A percentile compares a stretch with the other conserved stretches of the same genome.
Evolutionary conservation across 1,140 invertebrate species (phyloP).

Genomic region (Bemisia tabaci): DNA sequence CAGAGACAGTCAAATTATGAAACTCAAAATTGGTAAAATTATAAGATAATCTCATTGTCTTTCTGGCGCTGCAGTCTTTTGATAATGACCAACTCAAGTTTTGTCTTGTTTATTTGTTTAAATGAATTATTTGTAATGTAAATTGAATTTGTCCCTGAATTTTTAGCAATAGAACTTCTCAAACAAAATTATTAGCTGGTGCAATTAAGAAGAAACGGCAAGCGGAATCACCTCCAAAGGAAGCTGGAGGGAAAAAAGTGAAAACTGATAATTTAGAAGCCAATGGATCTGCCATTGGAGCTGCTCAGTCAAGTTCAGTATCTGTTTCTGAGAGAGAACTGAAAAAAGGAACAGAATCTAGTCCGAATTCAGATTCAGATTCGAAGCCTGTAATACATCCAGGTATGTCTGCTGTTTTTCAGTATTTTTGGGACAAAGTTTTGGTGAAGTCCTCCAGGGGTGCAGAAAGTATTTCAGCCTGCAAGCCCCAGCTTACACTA

Average conservation of each 20-base stretch:
- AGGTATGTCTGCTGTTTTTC: too few relatives aligned
- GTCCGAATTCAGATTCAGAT: background rate
- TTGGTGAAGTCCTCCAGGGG: too few relatives aligned
- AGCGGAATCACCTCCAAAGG: constrained; percentile 1
- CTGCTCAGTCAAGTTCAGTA: background rate
- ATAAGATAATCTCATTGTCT: constrained; percentile 1
- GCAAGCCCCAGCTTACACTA: too few relatives aligned
- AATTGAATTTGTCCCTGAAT: too few relatives aligned
- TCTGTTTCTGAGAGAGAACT: background rate
- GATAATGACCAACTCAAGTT: background rate
- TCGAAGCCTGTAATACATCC: too few relatives aligned
- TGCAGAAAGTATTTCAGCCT: too few relatives aligned
- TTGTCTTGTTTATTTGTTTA: constrained; percentile 8
- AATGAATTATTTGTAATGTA: too few relatives aligned
- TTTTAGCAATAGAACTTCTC: constrained; percentile 31
- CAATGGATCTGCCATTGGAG: background rate
- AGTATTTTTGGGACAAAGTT: too few relatives aligned
- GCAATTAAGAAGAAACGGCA: constrained; percentile 40
- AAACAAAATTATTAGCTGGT: constrained; percentile 43
- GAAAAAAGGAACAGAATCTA: background rate
- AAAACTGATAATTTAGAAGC: background rate
- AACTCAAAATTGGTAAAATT: too few relatives aligned
- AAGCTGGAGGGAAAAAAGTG: background rate
- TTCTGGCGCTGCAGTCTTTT: background rate
- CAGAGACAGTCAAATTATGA: too few relatives aligned